A percentile compares a stretch with the other conserved stretches of the same genome.
phyloP scores from a whole-genome alignment of 2,113 vertebrate genomes.

The Mustelus asterias region DNA sequence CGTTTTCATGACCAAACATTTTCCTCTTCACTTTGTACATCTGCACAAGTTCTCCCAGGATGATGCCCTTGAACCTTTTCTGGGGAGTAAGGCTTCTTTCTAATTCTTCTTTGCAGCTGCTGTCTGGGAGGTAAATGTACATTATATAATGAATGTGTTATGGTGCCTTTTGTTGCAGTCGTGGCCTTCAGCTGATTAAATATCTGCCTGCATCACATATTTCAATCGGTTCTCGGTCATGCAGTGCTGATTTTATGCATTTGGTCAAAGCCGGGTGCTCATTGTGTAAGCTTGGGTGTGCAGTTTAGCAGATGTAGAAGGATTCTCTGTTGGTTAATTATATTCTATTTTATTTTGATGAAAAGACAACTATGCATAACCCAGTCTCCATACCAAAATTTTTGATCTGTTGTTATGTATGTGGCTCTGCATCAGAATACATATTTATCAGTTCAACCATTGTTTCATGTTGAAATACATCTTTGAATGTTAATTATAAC shows the following conservation, averaged over 20 bases:
- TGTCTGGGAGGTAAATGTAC: background rate
- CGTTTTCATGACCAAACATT: background rate
- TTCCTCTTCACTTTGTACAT: background rate
- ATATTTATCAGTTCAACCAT: background rate
- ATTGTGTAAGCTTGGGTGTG: background rate
- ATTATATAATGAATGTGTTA: background rate
- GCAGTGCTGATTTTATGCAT: background rate
- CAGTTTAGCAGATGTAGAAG: background rate
- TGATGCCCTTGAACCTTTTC: background rate
- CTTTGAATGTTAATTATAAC: background rate
- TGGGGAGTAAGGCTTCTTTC: background rate
- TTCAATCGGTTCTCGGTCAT: background rate
- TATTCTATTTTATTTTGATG: background rate
- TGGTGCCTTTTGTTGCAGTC: background rate
- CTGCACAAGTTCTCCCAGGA: background rate
- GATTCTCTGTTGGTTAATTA: background rate
- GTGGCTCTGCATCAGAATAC: background rate
- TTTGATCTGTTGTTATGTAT: background rate
- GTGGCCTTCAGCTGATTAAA: background rate
- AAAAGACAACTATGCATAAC: background rate
- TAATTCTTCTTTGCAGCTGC: conserved; percentile 8
- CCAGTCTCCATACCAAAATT: background rate
- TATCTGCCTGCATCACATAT: background rate
- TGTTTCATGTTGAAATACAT: background rate
- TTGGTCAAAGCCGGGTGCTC: background rate